phyloP scores from a whole-genome alignment of 1,140 invertebrate species.

The Bicyclus anynana region DNA sequence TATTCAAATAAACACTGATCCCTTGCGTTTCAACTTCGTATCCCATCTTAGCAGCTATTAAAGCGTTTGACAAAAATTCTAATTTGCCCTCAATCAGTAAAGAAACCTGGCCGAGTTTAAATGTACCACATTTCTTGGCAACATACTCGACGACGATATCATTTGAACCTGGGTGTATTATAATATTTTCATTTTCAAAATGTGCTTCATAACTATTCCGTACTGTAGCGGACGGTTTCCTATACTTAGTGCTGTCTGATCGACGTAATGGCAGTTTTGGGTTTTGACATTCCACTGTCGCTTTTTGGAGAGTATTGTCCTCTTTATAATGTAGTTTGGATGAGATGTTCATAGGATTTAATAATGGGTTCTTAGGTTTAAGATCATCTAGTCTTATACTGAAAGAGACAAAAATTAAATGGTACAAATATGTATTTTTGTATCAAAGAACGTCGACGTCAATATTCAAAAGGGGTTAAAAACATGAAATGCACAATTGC shows the following conservation, averaged over 20 bases:
- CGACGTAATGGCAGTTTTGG: constrained; percentile 78
- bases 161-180: constrained; percentile 84
- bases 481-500: no score
- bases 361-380: constrained; percentile 78
- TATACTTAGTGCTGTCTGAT: constrained; percentile 79
- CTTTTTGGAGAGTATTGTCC: constrained; percentile 85
- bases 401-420: constrained; percentile 28
- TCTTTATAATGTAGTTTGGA: constrained; percentile 87
- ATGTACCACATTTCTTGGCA: constrained; percentile 79
- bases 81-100: constrained; percentile 79
- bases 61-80: constrained; percentile 80
- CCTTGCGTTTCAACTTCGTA: constrained; percentile 69
- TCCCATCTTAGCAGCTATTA: constrained; percentile 58
- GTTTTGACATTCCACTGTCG: constrained; percentile 80
- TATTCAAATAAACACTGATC: constrained; percentile 71
- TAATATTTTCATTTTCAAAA: constrained; percentile 76
- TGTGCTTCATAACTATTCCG: constrained; percentile 81
- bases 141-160: constrained; percentile 80
- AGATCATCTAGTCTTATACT: constrained; percentile 79
- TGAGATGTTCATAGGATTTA: constrained; percentile 81
- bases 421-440: no score
- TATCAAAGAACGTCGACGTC: no score
- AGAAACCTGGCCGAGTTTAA: constrained; percentile 80
- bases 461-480: no score
- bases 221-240: constrained; percentile 74